Conservation (phyloP, 2,797 vertebrate genomes). For the Oreonectes daqikongensis region DNA sequence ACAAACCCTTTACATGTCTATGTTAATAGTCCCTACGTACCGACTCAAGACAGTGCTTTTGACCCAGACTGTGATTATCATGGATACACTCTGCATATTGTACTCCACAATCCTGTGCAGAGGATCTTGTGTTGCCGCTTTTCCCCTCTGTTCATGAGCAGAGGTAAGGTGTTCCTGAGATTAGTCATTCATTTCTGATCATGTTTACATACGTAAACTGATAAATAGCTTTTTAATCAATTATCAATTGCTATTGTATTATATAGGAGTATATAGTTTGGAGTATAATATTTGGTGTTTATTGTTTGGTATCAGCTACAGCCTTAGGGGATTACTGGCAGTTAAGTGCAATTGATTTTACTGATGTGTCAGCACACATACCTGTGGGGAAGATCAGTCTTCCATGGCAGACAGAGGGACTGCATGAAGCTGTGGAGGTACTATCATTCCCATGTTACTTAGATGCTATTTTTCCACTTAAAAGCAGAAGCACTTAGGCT, state of each 20-base stretch:
- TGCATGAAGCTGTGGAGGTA: conserved; percentile 83
- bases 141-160: conserved; percentile 78
- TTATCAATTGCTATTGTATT: neutral
- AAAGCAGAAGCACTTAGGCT: too few relatives aligned
- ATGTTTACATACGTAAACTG: too few relatives aligned
- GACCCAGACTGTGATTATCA: conserved; percentile 82
- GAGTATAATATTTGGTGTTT: neutral
- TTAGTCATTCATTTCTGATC: too few relatives aligned
- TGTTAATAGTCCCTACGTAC: conserved; percentile 72
- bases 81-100: conserved; percentile 83
- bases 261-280: too few relatives aligned
- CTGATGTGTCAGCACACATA: conserved; percentile 72
- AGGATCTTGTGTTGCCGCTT: conserved; percentile 81
- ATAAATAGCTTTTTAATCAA: neutral
- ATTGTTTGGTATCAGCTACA: conserved; percentile 70
- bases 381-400: conserved; percentile 79
- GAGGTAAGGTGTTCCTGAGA: conserved; percentile 74
- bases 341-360: conserved; percentile 75
- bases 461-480: too few relatives aligned
- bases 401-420: conserved; percentile 79
- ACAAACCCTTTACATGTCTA: neutral
- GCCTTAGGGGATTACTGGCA: conserved; percentile 75
- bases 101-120: conserved; percentile 75
- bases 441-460: neutral
- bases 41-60: conserved; percentile 74